phyloP scores from a whole-genome alignment of 2,113 vertebrate species.

The Proteles cristata region DNA sequence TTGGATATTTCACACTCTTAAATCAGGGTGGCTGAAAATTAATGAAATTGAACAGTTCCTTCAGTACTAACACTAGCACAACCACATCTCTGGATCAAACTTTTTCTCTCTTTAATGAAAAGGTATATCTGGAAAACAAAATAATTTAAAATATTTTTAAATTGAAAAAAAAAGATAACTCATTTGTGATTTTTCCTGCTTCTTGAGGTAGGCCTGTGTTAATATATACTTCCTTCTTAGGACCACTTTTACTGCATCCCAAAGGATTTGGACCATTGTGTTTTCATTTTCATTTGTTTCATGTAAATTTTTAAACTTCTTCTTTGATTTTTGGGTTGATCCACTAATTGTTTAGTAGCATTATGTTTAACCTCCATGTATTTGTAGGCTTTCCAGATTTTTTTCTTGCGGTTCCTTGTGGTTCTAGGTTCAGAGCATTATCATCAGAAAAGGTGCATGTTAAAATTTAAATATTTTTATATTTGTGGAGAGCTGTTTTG shows the following conservation, averaged over 20 bases:
- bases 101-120: slow-evolving; percentile 38
- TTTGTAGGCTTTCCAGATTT: neutral
- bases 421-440: neutral
- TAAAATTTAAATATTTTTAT: too few relatives aligned
- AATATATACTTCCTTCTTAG: neutral
- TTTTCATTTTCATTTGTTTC: neutral
- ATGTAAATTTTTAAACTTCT: neutral
- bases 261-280: neutral
- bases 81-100: neutral
- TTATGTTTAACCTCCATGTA: neutral
- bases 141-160: slow-evolving; percentile 28
- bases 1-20: neutral
- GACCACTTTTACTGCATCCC: neutral
- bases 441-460: too few relatives aligned
- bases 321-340: neutral
- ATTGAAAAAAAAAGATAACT: slow-evolving; percentile 4
- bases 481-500: neutral
- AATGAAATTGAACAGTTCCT: neutral
- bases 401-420: neutral
- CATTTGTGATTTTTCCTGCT: neutral
- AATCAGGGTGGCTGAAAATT: neutral
- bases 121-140: slow-evolving; percentile 7
- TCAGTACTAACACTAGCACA: neutral
- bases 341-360: neutral
- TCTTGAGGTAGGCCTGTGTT: neutral